Evolutionary conservation across 1,140 invertebrate genomes (phyloP).

Genomic region (Stenopsyche tienmushanensis): DNA sequence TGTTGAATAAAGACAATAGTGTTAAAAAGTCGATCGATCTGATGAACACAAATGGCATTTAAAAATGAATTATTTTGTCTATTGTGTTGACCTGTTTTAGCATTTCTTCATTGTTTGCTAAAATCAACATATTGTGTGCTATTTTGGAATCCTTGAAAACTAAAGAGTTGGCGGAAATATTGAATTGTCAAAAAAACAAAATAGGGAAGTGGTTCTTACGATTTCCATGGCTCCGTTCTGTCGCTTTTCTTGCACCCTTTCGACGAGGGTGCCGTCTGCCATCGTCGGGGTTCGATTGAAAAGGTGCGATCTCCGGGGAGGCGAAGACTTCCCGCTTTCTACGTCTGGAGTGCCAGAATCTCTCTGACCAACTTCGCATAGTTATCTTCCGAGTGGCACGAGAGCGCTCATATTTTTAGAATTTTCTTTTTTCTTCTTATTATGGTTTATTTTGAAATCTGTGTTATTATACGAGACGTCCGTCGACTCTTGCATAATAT

Average conservation of each 20-base stretch:
- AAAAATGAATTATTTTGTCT: not conserved
- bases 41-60: not conserved
- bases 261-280: slow-evolving; percentile 53
- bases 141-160: not conserved
- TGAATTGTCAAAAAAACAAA: not conserved
- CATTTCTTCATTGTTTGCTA: not conserved
- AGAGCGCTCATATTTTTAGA: slow-evolving; percentile 54
- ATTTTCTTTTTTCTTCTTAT: slow-evolving; percentile 46
- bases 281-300: slow-evolving; percentile 45
- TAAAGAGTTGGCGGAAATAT: not conserved
- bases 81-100: not conserved
- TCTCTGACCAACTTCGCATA: slow-evolving; percentile 54
- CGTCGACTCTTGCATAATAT: slow-evolving; percentile 19
- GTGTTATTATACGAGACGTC: slow-evolving; percentile 31
- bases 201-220: slow-evolving; percentile 20
- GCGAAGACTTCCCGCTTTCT: slow-evolving; percentile 54
- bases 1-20: no score
- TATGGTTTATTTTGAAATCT: slow-evolving; percentile 39
- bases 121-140: not conserved
- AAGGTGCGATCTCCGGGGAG: slow-evolving; percentile 9
- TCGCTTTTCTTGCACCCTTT: no score
- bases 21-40: no score
- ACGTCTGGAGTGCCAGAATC: slow-evolving; percentile 51
- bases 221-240: slow-evolving; percentile 48
- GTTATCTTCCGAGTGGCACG: slow-evolving; percentile 52